Evolutionary conservation across 1,140 invertebrate species (phyloP), one percentile per base, ranked within the genome.

Genomic region (Metaphire vulgaris): DNA sequence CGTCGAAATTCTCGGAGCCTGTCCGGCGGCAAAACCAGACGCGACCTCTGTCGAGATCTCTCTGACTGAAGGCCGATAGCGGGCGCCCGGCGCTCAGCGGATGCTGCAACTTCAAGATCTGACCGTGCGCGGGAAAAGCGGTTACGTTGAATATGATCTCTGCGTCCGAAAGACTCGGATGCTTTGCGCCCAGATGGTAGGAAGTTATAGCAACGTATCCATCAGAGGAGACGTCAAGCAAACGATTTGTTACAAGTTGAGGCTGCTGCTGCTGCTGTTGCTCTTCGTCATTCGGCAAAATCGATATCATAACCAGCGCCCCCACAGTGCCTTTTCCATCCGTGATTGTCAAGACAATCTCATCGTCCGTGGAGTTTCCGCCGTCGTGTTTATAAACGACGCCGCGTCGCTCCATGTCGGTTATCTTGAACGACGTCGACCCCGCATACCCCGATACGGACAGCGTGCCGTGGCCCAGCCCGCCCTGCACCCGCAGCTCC

Each of bases 231-330:
- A 96, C 89, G 76, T 90, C 90, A 21, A 96, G 85, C 0, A 91
- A 92, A 0, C 92, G 92, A 82, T 94, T 96, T 79, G 93, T 94
- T 0, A 94, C 89, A n/a, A 97, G 86, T n/a, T n/a, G n/a, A n/a
- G n/a, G n/a, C n/a, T n/a, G n/a, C n/a, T n/a, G n/a, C n/a, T n/a
- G n/a, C 41, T 90, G 88, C 0, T 95, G 95, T 33, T 92, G 90
- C 81, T 95, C 96, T 83, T 98, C 95, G 83, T 97, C 97, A 80
- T 91, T 92, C 75, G 96, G 86, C 32, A 90, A 88, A 29, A 97
- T 90, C 76, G 90, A 89, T 30, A 97, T 90, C 69, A 91, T 89
- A 81, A 96, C 91, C 0, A 89, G 88, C 0, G 77, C 90, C 86
- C 76, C 80, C 68, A 83, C 85, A 71, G 79, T 82, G 75, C 82